These are phyloP conservation scores for Paracentrotus lividus DNA, from an alignment of 53 echinoderm and acorn worm genomes.

Conservation along the genomic window DNA sequence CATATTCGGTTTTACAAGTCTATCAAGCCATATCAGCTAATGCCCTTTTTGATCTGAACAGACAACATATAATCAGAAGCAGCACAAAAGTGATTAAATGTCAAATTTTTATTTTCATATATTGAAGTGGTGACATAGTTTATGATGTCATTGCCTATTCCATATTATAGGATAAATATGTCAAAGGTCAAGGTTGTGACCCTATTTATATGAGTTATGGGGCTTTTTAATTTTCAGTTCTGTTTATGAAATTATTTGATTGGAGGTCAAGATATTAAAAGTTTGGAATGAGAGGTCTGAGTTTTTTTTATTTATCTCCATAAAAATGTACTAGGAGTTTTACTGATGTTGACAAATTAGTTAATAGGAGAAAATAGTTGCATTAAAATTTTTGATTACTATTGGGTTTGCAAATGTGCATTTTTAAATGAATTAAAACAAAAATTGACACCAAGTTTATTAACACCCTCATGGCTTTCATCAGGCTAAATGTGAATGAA, in stretches of 20 bases:
- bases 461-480: no score
- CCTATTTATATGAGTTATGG: not conserved
- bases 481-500: no score
- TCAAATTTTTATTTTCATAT: not conserved
- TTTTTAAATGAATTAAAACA: no score
- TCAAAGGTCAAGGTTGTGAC: constrained; percentile 21
- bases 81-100: not conserved
- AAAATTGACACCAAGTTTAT: no score
- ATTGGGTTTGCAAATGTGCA: no score
- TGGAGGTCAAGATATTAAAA: not conserved
- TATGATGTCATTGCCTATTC: not conserved
- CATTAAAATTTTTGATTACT: no score
- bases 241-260: not conserved
- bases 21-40: no score
- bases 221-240: not conserved
- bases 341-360: not conserved
- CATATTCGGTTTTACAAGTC: constrained; percentile 25
- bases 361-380: not conserved
- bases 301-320: not conserved
- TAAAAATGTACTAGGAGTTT: not conserved
- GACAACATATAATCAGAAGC: not conserved
- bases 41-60: not conserved
- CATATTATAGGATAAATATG: not conserved
- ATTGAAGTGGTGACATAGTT: not conserved
- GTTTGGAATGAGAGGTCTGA: not conserved